Conservation (phyloP, 2,888 invertebrate species). For the Tipula helvola region DNA sequence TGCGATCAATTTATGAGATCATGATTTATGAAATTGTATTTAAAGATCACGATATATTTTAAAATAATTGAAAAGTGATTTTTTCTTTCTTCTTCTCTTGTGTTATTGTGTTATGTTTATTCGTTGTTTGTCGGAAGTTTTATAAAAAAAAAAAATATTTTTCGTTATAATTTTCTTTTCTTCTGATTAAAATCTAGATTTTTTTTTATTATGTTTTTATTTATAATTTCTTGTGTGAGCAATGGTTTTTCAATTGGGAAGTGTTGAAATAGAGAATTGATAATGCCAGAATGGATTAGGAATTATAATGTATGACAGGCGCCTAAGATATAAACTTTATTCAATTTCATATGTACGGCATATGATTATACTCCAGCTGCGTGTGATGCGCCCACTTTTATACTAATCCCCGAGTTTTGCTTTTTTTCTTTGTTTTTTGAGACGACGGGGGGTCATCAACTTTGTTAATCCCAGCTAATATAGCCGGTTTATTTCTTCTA, state of each 20-base stretch:
- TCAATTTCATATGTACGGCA: background rate
- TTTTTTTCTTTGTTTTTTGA: background rate
- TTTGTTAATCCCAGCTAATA: background rate
- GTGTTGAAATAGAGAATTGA: background rate
- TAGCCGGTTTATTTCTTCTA: background rate
- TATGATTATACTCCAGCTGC: background rate
- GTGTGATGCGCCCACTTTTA: background rate
- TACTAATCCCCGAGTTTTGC: background rate
- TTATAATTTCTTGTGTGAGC: background rate
- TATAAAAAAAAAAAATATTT: background rate
- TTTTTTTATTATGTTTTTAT: background rate
- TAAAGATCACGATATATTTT: constrained; percentile 4
- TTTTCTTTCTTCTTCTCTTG: background rate
- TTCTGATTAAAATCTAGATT: background rate
- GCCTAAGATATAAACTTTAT: background rate
- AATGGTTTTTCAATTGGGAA: background rate
- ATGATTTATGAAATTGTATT: constrained; percentile 4
- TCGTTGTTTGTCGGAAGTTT: background rate
- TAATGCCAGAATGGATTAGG: background rate
- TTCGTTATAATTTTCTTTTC: background rate
- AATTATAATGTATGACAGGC: background rate
- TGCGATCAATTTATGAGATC: background rate
- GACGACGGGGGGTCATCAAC: background rate
- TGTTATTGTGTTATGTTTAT: background rate
- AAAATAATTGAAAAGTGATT: constrained; percentile 4